These are phyloP conservation scores for Catagonus wagneri DNA, from an alignment of 2,113 vertebrate genomes.

Conservation along the genomic window DNA sequence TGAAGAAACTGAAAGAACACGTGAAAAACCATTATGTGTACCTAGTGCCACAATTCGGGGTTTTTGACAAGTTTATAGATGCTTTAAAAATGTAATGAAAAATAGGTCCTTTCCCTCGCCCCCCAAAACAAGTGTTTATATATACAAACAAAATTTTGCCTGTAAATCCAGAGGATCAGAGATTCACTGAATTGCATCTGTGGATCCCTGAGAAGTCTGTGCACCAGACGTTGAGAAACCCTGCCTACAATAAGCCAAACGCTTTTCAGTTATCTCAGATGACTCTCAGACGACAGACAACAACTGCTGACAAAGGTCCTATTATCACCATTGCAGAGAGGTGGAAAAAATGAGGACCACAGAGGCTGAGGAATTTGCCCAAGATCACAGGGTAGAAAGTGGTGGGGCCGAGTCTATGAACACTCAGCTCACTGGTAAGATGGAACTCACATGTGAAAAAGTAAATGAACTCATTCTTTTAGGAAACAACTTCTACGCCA, in stretches of 20 bases:
- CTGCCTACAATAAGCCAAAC: background rate
- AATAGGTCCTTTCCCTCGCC: background rate
- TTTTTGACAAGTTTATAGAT: background rate
- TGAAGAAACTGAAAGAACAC: background rate
- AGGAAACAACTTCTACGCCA: background rate
- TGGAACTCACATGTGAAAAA: background rate
- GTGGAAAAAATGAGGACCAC: background rate
- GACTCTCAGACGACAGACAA: background rate
- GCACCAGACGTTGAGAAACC: background rate
- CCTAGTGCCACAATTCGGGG: background rate
- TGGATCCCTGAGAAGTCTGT: background rate
- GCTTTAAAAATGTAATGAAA: constrained; percentile 23
- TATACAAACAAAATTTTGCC: background rate
- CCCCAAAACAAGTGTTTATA: background rate
- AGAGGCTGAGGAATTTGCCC: background rate
- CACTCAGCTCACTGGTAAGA: background rate
- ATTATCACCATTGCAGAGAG: background rate
- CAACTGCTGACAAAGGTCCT: background rate
- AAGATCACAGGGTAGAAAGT: background rate
- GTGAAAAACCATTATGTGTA: background rate
- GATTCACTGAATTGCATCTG: background rate
- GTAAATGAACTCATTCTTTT: background rate
- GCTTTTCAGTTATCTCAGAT: background rate
- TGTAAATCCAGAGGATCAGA: background rate
- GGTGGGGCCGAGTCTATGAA: background rate